Conservation (phyloP, 2,113 vertebrate genomes). For the Bubalus kerabau region DNA sequence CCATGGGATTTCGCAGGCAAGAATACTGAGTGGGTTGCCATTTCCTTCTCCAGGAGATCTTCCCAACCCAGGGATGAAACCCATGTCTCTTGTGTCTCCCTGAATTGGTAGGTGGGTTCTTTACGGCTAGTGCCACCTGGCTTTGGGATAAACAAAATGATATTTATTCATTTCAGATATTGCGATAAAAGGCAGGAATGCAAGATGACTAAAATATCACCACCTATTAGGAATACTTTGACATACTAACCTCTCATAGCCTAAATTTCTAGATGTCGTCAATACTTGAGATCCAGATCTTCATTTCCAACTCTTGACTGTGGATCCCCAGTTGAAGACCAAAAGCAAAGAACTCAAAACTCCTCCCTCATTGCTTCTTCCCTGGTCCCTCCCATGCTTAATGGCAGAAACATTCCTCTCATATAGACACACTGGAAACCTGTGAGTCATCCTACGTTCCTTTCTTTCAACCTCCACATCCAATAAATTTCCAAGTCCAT, state of each 20-base stretch:
- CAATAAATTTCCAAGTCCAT: neutral
- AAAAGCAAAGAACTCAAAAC: neutral
- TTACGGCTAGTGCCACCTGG: neutral
- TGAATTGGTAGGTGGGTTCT: neutral
- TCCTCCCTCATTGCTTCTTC: neutral
- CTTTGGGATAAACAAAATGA: neutral
- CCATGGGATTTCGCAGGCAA: neutral
- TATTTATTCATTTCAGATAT: neutral
- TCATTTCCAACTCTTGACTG: accelerated
- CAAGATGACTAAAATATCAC: neutral
- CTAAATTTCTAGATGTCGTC: neutral
- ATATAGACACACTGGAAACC: neutral
- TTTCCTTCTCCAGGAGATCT: neutral
- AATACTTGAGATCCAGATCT: neutral
- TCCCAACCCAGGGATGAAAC: neutral
- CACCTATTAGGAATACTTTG: neutral
- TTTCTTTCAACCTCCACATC: neutral
- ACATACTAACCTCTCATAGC: neutral
- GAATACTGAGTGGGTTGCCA: neutral
- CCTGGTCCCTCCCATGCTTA: neutral
- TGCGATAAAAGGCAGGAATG: neutral
- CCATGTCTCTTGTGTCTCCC: neutral
- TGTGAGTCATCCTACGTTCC: neutral
- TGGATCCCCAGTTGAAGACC: neutral
- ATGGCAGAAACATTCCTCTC: neutral